Percentiles rank a stretch among this genome's conserved stretches.
Conservation (phyloP, 1,140 invertebrate species). For the Panagrolaimus sp. region DNA sequence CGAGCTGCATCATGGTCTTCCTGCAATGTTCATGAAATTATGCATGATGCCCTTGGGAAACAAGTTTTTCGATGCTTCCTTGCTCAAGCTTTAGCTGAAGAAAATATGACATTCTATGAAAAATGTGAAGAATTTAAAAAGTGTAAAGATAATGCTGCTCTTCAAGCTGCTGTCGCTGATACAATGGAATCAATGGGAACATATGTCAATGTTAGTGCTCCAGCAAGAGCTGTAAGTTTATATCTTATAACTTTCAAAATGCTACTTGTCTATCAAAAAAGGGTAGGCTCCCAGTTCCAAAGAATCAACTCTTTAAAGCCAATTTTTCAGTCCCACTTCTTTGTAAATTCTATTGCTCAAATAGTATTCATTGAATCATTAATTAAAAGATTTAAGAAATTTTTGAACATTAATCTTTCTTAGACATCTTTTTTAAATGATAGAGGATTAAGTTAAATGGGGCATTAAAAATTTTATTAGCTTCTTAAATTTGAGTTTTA, state of each 20-base stretch:
- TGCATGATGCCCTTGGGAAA: conserved; percentile 50
- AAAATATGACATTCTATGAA: conserved; percentile 53
- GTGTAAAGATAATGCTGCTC: conserved; percentile 46
- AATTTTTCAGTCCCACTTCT: too few relatives aligned
- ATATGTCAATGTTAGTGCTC: conserved; percentile 48
- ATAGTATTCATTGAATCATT: too few relatives aligned
- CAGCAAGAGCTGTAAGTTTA: conserved; percentile 48
- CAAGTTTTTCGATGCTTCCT: conserved; percentile 56
- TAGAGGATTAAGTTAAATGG: too few relatives aligned
- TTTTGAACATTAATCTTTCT: too few relatives aligned
- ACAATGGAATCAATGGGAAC: conserved; percentile 41
- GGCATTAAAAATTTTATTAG: too few relatives aligned
- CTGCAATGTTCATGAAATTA: conserved; percentile 49
- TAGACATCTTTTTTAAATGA: too few relatives aligned
- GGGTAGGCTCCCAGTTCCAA: too few relatives aligned
- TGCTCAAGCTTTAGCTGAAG: conserved; percentile 51
- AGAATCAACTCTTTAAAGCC: too few relatives aligned
- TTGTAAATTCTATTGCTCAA: too few relatives aligned
- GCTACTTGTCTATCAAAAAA: too few relatives aligned
- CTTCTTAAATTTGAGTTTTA: too few relatives aligned
- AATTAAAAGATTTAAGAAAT: too few relatives aligned
- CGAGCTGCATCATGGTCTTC: conserved; percentile 49
- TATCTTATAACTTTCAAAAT: not conserved
- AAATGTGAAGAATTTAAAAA: conserved; percentile 54
- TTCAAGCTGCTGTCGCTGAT: conserved; percentile 35